Percentiles rank a stretch among this genome's conserved stretches.
Conservation (phyloP, 2,797 vertebrate genomes). For the Lepilemur septentrionalis region DNA sequence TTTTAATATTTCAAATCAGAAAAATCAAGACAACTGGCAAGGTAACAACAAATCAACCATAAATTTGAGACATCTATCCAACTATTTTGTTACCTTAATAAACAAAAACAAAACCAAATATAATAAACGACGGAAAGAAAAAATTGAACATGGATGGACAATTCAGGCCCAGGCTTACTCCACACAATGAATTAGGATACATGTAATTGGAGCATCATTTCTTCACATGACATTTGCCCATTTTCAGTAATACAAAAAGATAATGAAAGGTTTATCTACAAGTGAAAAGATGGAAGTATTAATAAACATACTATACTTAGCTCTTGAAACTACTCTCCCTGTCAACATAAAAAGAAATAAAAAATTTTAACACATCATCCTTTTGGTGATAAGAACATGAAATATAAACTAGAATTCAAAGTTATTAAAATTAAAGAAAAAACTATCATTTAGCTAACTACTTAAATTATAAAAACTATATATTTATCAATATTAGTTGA, state of each 20-base stretch:
- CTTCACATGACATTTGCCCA: background rate
- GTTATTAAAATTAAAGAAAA: background rate
- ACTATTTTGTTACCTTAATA: constrained; percentile 39
- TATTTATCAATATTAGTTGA: background rate
- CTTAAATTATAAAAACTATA: background rate
- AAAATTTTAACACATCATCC: background rate
- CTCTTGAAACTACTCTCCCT: constrained; percentile 22
- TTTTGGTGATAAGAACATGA: constrained; percentile 3
- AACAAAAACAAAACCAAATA: constrained; percentile 56
- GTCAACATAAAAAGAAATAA: constrained; percentile 4
- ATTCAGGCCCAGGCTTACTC: constrained; percentile 46
- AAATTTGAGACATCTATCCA: constrained; percentile 27
- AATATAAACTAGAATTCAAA: constrained; percentile 19
- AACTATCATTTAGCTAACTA: background rate
- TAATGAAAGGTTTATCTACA: constrained; percentile 64
- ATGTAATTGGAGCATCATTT: background rate
- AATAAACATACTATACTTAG: constrained; percentile 5
- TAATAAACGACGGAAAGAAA: background rate
- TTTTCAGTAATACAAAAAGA: constrained; percentile 21
- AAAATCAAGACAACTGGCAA: constrained; percentile 40
- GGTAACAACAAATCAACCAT: constrained; percentile 14
- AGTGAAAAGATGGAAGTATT: constrained; percentile 56
- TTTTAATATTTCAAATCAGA: constrained; percentile 46
- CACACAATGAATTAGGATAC: background rate
- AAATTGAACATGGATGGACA: constrained; percentile 49